Percentiles rank a stretch among this genome's conserved stretches.
Evolutionary conservation across 1,140 invertebrate species (phyloP).

Genomic region (Zaprionus inermis): DNA sequence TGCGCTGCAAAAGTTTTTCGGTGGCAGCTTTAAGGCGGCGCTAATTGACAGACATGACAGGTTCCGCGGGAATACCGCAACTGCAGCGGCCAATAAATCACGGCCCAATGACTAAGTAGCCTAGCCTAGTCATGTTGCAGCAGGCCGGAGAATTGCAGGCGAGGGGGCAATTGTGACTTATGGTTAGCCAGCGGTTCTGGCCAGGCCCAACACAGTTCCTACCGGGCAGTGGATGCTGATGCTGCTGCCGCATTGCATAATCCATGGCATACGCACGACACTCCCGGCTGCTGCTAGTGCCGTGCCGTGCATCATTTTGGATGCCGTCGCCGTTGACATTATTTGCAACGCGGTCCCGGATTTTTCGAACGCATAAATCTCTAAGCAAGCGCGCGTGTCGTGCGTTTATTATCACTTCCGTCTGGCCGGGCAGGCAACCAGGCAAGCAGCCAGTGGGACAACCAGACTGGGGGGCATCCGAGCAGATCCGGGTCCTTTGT

Average conservation of each 20-base stretch:
- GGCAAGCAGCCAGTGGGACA: constrained; percentile 39
- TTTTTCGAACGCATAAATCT: constrained; percentile 76
- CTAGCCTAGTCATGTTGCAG: constrained; percentile 59
- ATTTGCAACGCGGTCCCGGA: constrained; percentile 68
- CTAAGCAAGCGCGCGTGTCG: constrained; percentile 80
- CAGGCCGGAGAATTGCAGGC: constrained; percentile 7
- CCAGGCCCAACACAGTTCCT: constrained; percentile 13
- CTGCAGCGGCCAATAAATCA: constrained; percentile 70
- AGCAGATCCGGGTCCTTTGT: constrained; percentile 47
- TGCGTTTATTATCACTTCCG: constrained; percentile 79
- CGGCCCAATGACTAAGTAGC: constrained; percentile 62
- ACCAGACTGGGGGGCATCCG: background rate
- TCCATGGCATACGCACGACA: constrained; percentile 40
- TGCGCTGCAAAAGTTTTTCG: constrained; percentile 64
- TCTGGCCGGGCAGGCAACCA: constrained; percentile 53
- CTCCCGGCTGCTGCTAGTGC: constrained; percentile 16
- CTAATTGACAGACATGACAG: constrained; percentile 76
- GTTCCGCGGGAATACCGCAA: constrained; percentile 58
- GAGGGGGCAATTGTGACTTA: constrained; percentile 55
- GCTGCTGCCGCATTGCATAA: constrained; percentile 73
- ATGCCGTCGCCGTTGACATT: constrained; percentile 65
- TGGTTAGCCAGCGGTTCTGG: constrained; percentile 50
- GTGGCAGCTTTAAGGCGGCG: constrained; percentile 57
- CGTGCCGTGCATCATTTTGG: constrained; percentile 75
- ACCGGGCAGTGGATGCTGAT: constrained; percentile 43